Evolutionary conservation across 2,888 invertebrate species (phyloP), one percentile per base, ranked within the genome.

Genomic region (Tipula unca): DNA sequence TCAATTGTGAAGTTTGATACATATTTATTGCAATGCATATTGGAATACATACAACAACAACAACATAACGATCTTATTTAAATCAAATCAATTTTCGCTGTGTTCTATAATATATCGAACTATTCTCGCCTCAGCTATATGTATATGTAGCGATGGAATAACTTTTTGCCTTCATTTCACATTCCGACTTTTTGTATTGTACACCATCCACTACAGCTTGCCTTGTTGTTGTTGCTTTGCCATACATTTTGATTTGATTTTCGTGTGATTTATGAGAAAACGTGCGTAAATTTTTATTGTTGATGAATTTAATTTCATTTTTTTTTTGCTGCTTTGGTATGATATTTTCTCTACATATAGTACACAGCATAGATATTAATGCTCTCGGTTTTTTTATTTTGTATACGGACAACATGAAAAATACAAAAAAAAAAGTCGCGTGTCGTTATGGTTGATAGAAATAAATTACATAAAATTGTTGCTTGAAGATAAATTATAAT

Each of bases 181-280:
- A 25, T 10, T 6, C 25, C 8, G 8, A 69, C 10, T 69, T 20
- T 25, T 3, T 25, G 48, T 48, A 48, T 39, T 39, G 13, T n/a
- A n/a, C n/a, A n/a, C n/a, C n/a, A n/a, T n/a, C n/a, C n/a, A n/a
- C 32, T 32, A 39, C 13, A 69, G 48, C 25, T 20, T 69, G 13
- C 17, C 1, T 25, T 25, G 3, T 14, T 48, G n/a, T 10, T 48
- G 48, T 69, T 69, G 69, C 25, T 69, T 10, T 25, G 69, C 48
- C 13, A 54, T 17, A 1, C 20, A 69, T 69, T 69, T 69, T 69
- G 69, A 69, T 69, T 69, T 69, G 69, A 69, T 69, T 69, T 69
- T 69, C 69, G 69, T 69, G 69, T 83, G 83, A 83, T 83, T 83
- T 83, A 83, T 83, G 83, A 83, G 83, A 83, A 83, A 35, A 83